phyloP scores from a whole-genome alignment of 1,140 invertebrate species.

The Trichonephila inaurata region DNA sequence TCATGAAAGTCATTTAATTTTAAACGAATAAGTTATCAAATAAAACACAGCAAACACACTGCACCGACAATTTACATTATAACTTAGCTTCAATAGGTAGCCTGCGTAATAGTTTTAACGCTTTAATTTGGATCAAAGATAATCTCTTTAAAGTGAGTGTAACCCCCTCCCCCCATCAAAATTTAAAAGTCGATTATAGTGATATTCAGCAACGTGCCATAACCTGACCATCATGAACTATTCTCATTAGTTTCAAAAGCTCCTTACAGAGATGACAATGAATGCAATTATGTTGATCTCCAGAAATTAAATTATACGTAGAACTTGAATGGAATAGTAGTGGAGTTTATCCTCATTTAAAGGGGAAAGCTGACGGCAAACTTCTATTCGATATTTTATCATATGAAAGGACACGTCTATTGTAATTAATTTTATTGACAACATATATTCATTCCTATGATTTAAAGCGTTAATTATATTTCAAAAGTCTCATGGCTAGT shows the following conservation, averaged over 20 bases:
- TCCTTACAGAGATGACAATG: conserved; percentile 29
- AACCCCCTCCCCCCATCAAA: neutral
- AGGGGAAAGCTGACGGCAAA: neutral
- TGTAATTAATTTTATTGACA: too few relatives aligned
- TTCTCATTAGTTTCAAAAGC: conserved; percentile 7
- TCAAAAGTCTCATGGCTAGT: too few relatives aligned
- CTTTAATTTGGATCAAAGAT: neutral
- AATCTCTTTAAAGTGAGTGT: neutral
- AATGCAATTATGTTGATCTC: conserved; percentile 38
- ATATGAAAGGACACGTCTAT: too few relatives aligned
- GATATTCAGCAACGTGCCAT: neutral
- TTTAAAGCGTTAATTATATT: too few relatives aligned
- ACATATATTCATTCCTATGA: too few relatives aligned
- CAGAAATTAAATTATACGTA: conserved; percentile 7
- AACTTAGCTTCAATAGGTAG: neutral
- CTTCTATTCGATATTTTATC: too few relatives aligned
- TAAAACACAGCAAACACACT: neutral
- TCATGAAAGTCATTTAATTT: too few relatives aligned
- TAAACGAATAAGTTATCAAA: too few relatives aligned
- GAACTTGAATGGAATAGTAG: neutral
- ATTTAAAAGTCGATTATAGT: conserved; percentile 21
- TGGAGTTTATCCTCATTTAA: neutral
- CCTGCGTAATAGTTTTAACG: neutral
- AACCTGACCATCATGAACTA: neutral
- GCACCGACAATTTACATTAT: neutral